Percentiles rank a stretch among this genome's conserved stretches.
Conservation (phyloP, 35 echinoderm and acorn worm species). For the Amphiura filiformis region DNA sequence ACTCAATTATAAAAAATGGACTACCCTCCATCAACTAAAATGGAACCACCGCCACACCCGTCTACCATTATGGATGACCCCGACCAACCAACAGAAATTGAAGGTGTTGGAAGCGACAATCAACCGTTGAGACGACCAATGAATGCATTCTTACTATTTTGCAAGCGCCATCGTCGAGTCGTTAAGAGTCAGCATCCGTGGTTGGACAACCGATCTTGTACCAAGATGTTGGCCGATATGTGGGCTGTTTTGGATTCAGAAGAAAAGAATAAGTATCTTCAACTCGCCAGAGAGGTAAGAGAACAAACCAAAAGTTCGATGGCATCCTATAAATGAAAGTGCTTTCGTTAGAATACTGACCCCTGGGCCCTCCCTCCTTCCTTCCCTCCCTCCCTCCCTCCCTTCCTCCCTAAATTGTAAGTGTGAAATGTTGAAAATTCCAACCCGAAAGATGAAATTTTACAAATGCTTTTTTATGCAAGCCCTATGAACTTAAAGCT, state of each 20-base stretch:
- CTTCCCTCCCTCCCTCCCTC: background rate
- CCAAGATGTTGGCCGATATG: constrained; percentile 81
- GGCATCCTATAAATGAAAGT: too few species aligned
- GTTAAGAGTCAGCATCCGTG: constrained; percentile 55
- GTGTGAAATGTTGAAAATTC: too few species aligned
- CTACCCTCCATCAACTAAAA: too few species aligned
- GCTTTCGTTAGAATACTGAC: too few species aligned
- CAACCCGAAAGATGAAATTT: too few species aligned
- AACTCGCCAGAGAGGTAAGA: constrained; percentile 73
- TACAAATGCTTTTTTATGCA: background rate
- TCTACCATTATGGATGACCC: background rate
- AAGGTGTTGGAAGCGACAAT: constrained; percentile 8
- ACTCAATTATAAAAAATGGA: too few species aligned
- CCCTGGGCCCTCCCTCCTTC: background rate
- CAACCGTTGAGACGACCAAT: constrained; percentile 51
- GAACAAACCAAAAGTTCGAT: too few species aligned
- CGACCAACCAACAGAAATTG: background rate
- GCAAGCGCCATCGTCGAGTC: constrained; percentile 59
- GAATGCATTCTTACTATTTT: constrained; percentile 76
- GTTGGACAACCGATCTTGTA: constrained; percentile 66
- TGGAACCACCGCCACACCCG: too few species aligned
- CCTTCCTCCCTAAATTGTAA: background rate
- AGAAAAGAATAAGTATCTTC: constrained; percentile 61
- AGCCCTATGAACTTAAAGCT: too few species aligned
- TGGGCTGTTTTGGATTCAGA: constrained; percentile 68